Base-by-base conservation (phyloP, 2,797 vertebrate species). In the Myotis findleyi region DNA sequence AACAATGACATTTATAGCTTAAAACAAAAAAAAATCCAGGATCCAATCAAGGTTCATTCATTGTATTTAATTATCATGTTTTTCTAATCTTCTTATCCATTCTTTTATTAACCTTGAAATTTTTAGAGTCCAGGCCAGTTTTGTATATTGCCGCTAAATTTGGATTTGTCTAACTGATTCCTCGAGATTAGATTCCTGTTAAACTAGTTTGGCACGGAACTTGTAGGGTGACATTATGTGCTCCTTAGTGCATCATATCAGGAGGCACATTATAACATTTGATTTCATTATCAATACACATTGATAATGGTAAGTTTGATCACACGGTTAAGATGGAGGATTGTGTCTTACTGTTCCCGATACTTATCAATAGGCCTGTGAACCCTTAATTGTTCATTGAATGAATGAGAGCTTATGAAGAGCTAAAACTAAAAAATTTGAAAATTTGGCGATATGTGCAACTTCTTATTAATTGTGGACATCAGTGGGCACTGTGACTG, bases 91-190 rank as follows among this genome's bases (percentile, higher is more conserved):
- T 17, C 27, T 90, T 79, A 83, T 53, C 69, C 33, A 87, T 81
- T 83, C 20, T 87, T 93, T 90, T 93, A 68, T 44, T 75, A 33
- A 93, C 1, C 44, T n/a, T 88, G 80, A 25, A 27, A 84, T 84
- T 82, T 87, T 83, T 62, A 83, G 55, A 55, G n/a, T 57, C 72
- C 38, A 91, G 25, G 51, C 71, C 66, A 80, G 59, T 80, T 94
- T 68, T 33, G 9, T 25, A 66, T 17, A 21, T 53, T 14, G 1
- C 38, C 8, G 5, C 5, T 14, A 84, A 71, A 93, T 36, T 33
- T 80, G 72, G n/a, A 66, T 80, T 90, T 94, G 38, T 51, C 36
- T 41, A 11, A 85, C 62, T 47, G 44, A 53, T 84, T 93, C 83
- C 30, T 68, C 9, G n/a, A 13, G 36, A 73, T 81, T 85, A 62